Conservation (phyloP, 2,888 invertebrate species). For the Neria commutata region DNA sequence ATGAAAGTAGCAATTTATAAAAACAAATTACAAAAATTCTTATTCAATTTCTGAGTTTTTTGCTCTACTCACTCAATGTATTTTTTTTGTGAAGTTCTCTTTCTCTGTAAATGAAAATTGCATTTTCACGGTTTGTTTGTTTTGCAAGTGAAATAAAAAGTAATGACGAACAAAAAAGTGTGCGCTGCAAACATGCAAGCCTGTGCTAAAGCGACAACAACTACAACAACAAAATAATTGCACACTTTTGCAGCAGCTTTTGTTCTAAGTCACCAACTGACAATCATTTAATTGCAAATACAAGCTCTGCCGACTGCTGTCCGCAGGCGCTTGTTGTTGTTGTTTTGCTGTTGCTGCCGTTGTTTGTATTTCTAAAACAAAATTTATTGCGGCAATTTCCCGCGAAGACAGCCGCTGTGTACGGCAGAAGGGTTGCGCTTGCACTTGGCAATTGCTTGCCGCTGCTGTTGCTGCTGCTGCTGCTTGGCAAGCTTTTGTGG, state of each 20-base stretch:
- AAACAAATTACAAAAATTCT: not conserved
- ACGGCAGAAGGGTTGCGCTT: not conserved
- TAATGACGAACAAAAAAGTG: not conserved
- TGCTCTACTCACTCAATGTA: not conserved
- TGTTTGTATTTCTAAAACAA: constrained; percentile 26
- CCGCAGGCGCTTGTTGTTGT: not conserved
- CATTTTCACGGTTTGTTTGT: constrained; percentile 55
- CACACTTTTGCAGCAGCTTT: constrained; percentile 3
- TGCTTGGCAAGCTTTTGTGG: constrained; percentile 3
- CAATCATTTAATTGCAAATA: constrained; percentile 39
- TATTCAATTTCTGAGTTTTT: not conserved
- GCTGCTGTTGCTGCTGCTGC: too few relatives aligned
- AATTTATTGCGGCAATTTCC: constrained; percentile 50
- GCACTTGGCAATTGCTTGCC: not conserved
- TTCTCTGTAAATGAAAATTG: constrained; percentile 36
- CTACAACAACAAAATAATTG: constrained; percentile 9
- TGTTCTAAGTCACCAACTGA: constrained; percentile 15
- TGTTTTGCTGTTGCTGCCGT: constrained; percentile 6
- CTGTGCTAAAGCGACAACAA: constrained; percentile 14
- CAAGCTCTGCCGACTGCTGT: constrained; percentile 25
- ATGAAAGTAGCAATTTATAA: not conserved
- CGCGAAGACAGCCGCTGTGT: constrained; percentile 34
- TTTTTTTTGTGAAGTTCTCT: constrained; percentile 11
- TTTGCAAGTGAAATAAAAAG: constrained; percentile 31
- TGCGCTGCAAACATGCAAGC: not conserved